A percentile compares a stretch with the other conserved stretches of the same genome.
Conservation (phyloP, 2,888 invertebrate species). For the Elegia similella region DNA sequence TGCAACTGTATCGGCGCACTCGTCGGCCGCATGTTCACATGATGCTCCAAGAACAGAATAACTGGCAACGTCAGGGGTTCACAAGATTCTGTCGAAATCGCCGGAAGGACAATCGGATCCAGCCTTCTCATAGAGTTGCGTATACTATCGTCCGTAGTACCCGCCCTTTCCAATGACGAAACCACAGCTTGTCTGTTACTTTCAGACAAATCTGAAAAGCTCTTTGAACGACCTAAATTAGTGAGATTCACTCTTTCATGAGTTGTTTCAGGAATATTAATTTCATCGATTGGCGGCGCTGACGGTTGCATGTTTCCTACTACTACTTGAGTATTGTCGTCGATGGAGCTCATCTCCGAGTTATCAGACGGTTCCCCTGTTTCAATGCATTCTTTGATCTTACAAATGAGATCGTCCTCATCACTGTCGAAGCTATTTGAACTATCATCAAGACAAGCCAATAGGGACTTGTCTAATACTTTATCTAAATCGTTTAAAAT, state of each 20-base stretch:
- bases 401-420: slow-evolving; percentile 74
- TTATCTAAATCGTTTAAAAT: slow-evolving; percentile 82
- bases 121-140: slow-evolving; percentile 72
- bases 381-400: slow-evolving; percentile 63
- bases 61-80: slow-evolving; percentile 72
- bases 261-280: slow-evolving; percentile 38
- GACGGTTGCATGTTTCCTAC: slow-evolving; percentile 44
- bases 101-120: slow-evolving; percentile 71
- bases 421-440: slow-evolving; percentile 63
- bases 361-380: slow-evolving; percentile 42
- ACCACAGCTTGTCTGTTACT: slow-evolving; percentile 47
- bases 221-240: slow-evolving; percentile 63
- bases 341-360: slow-evolving; percentile 56
- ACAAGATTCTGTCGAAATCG: slow-evolving; percentile 54
- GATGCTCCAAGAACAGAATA: slow-evolving; percentile 71
- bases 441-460: slow-evolving; percentile 68
- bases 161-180: slow-evolving; percentile 54
- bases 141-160: slow-evolving; percentile 56
- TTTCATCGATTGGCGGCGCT: slow-evolving; percentile 43
- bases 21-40: slow-evolving; percentile 70
- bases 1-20: slow-evolving; percentile 74
- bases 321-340: slow-evolving; percentile 68
- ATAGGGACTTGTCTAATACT: slow-evolving; percentile 78
- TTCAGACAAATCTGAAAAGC: slow-evolving; percentile 61
- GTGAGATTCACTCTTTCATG: slow-evolving; percentile 41